Evolutionary conservation across 2,113 vertebrate genomes (phyloP), one percentile per base, ranked within the genome.

Genomic region (Mustelus asterias): DNA sequence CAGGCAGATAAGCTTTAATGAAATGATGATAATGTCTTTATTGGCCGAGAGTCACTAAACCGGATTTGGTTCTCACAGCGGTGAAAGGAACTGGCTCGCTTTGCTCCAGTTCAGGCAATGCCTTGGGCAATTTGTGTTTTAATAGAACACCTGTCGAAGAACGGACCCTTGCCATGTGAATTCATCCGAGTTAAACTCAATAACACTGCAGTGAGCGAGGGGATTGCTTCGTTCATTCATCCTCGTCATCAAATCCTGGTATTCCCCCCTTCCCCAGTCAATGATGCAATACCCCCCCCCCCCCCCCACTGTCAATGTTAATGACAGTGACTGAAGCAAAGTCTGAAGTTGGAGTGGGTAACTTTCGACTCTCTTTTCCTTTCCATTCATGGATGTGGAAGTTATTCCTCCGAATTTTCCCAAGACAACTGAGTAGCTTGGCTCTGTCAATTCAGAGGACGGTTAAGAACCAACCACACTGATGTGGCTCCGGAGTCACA

Each of bases 1-100:
- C 63, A 37, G 89, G 89, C 89, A 93, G 63, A 65, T 67, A 22
- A 93, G 7, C 60, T 93, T 65, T 93, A 65, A 93, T 93, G 89
- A 93, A 93, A 93, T 67, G 60, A 93, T 22, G 33, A 37, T 37
- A 33, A 93, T 67, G 60, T 65, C 60, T 93, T 93, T 93, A 20
- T 93, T 93, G 89, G 89, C 60, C 22, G 22, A 65, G 0, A 93
- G 89, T 93, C 89, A 93, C 89, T 67, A 37, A 93, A 93, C 89
- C n/a, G 33, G 89, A 93, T 93, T 93, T 93, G 20, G 89, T 93
- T 93, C 89, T 67, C 89, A 93, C 89, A 93, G 18, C n/a, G 65
- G 58, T 93, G 16, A 67, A 93, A 93, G 37, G 89, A 93, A 93
- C 89, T 93, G 89, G 89, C 89, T 65, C 89, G 22, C 89, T 93